A percentile compares a stretch with the other conserved stretches of the same genome.
phyloP scores from a whole-genome alignment of 2,113 vertebrate species.

The Eulacestoma nigropectus region DNA sequence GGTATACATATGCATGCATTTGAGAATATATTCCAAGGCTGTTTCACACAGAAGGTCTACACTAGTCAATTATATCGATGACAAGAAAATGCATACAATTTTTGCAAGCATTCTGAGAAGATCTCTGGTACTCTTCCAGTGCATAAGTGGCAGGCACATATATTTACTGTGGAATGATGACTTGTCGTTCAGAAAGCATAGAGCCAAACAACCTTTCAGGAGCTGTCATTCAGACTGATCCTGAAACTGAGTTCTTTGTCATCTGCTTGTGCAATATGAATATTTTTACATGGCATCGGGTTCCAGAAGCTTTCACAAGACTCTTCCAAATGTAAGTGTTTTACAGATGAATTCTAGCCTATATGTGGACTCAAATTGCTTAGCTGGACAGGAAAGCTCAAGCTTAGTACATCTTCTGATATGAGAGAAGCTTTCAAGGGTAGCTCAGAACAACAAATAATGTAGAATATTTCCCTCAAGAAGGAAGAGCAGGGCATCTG shows the following conservation, averaged over 20 bases:
- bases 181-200: neutral
- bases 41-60: neutral
- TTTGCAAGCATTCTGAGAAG: neutral
- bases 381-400: neutral
- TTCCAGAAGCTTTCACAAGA: neutral
- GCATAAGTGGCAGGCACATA: fast-evolving
- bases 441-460: neutral
- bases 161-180: neutral
- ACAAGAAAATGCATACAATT: neutral
- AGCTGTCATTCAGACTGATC: neutral
- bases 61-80: neutral
- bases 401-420: neutral
- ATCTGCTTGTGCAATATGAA: neutral
- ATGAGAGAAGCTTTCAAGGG: neutral
- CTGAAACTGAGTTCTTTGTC: neutral
- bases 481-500: neutral
- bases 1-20: neutral
- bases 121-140: neutral
- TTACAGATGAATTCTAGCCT: neutral
- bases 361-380: fast-evolving
- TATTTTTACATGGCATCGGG: neutral
- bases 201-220: neutral
- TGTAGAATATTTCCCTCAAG: neutral
- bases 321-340: neutral
- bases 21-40: neutral